Percentiles rank a stretch among this genome's conserved stretches.
phyloP scores from a whole-genome alignment of 2,797 vertebrate genomes.

The Chaetophractus vellerosus region DNA sequence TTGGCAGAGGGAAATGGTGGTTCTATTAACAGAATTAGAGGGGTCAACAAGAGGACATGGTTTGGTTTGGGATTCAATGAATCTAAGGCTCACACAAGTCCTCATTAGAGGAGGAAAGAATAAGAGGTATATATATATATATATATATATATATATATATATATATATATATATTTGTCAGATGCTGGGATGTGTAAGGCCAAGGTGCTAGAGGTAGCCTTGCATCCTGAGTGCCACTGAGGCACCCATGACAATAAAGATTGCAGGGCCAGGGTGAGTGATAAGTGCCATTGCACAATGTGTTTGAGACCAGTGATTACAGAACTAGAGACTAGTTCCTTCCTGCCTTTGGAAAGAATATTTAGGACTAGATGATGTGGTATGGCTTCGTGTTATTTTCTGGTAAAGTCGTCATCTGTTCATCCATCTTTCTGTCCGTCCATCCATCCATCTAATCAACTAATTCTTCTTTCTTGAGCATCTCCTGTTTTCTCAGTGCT shows the following conservation, averaged over 20 bases:
- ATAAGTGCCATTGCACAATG: not conserved
- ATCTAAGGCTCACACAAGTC: not conserved
- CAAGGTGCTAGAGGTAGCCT: not conserved
- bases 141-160: not conserved
- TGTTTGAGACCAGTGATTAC: not conserved
- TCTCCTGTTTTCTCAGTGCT: slow-evolving; percentile 28
- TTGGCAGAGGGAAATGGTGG: not conserved
- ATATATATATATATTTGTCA: not conserved
- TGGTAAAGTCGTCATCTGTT: not conserved
- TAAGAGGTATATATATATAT: not conserved
- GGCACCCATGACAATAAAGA: not conserved
- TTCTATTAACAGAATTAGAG: not conserved
- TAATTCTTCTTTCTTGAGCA: not conserved
- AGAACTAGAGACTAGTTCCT: not conserved
- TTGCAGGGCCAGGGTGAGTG: not conserved
- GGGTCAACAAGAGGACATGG: not conserved
- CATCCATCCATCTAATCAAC: not conserved
- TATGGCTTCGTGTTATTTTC: not conserved
- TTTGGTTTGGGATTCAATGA: not conserved
- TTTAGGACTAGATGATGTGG: not conserved
- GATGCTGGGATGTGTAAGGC: not conserved
- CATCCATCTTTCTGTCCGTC: not conserved
- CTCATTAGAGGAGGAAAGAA: not conserved
- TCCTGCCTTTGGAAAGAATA: not conserved
- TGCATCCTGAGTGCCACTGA: not conserved